phyloP scores from a whole-genome alignment of 2,888 invertebrate species.

The Lasioglossum villosulum region DNA sequence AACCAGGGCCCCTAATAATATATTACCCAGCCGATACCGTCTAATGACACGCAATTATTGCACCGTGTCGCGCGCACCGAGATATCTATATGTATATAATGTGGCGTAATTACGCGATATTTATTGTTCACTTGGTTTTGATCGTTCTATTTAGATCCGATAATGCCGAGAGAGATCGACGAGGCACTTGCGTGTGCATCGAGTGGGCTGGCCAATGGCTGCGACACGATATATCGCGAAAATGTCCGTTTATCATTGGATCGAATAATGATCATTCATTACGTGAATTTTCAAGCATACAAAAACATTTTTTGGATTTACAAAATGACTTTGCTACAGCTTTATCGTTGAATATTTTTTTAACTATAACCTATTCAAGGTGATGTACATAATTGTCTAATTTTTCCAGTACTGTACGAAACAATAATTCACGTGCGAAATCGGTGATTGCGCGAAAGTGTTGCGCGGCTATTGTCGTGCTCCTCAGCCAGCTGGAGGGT shows the following conservation, averaged over 20 bases:
- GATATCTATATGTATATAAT: conserved; percentile 42
- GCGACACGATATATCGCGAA: background rate
- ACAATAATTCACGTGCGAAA: no score
- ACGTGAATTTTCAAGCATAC: background rate
- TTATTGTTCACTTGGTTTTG: conserved; percentile 50
- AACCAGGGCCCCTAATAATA: conserved; percentile 37
- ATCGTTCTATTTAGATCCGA: conserved; percentile 53
- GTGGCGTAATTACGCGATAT: conserved; percentile 43
- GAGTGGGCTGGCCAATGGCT: conserved; percentile 3
- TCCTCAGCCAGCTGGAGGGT: background rate
- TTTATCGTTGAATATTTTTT: background rate
- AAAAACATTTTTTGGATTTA: background rate
- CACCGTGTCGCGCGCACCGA: conserved; percentile 30
- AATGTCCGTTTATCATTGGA: background rate
- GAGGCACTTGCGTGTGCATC: background rate
- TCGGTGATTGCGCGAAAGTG: background rate
- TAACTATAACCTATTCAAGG: no score
- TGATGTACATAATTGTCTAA: no score
- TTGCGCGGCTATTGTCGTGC: background rate
- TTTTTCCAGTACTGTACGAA: background rate
- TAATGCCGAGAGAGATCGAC: conserved; percentile 8
- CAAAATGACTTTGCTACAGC: background rate
- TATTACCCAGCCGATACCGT: conserved; percentile 38
- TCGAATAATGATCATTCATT: background rate
- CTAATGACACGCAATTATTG: conserved; percentile 56